These are phyloP conservation scores for Stenolophus ochropezus DNA, from an alignment of 2,888 invertebrate genomes.

Conservation along the genomic window DNA sequence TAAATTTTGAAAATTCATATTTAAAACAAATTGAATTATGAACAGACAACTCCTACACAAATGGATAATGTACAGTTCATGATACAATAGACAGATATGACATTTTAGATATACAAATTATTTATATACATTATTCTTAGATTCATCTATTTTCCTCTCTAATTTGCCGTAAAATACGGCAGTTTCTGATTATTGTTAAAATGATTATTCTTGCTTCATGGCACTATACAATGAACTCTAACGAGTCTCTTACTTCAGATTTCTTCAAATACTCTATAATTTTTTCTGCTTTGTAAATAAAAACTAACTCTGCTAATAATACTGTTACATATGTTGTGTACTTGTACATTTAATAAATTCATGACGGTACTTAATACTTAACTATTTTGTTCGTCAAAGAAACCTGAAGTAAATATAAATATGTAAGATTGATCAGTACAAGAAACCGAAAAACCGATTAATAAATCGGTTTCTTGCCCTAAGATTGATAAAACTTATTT, in stretches of 20 bases:
- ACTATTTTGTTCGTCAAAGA: slow-evolving; percentile 17
- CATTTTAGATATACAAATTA: slow-evolving; percentile 60
- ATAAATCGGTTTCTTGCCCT: too few relatives aligned
- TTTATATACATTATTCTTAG: slow-evolving; percentile 49
- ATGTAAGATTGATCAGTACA: too few relatives aligned
- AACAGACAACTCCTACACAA: slow-evolving; percentile 41
- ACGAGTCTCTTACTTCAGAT: slow-evolving; percentile 34
- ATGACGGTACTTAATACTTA: slow-evolving; percentile 26
- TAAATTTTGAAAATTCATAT: slow-evolving; percentile 28
- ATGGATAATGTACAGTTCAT: slow-evolving; percentile 56
- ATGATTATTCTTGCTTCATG: slow-evolving; percentile 51
- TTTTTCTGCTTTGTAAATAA: slow-evolving; percentile 16
- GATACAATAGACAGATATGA: slow-evolving; percentile 57
- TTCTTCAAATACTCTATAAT: slow-evolving; percentile 20
- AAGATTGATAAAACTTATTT: slow-evolving; percentile 25
- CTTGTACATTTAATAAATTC: neutral
- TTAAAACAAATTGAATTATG: slow-evolving; percentile 13
- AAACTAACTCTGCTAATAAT: slow-evolving; percentile 53
- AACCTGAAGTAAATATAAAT: slow-evolving; percentile 42
- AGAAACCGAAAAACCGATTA: too few relatives aligned
- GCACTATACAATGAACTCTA: slow-evolving; percentile 54
- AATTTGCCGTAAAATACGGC: slow-evolving; percentile 10
- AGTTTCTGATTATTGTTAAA: slow-evolving; percentile 37
- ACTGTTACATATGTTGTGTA: slow-evolving; percentile 47
- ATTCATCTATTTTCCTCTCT: slow-evolving; percentile 31